Conservation (phyloP, 2,797 vertebrate genomes). For the Ctenosaura bakeri region DNA sequence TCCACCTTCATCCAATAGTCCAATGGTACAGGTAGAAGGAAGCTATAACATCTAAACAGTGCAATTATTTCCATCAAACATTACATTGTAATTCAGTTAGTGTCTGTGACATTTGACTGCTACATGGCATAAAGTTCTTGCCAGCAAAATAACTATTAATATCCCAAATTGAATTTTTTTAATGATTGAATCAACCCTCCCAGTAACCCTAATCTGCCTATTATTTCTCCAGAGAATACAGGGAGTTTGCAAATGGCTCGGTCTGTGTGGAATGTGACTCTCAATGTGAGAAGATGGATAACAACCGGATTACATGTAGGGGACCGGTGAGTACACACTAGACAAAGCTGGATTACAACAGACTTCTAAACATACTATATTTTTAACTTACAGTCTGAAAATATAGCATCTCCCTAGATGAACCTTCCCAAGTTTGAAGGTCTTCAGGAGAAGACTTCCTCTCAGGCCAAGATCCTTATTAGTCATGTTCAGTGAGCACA, state of each 20-base stretch:
- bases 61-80: not conserved
- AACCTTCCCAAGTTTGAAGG: too few relatives aligned
- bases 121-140: not conserved
- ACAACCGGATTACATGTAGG: slow-evolving; percentile 88
- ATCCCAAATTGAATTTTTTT: not conserved
- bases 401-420: too few relatives aligned
- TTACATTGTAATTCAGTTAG: not conserved
- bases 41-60: not conserved
- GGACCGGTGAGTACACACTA: slow-evolving; percentile 86
- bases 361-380: not conserved
- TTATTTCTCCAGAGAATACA: slow-evolving; percentile 86
- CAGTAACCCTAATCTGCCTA: not conserved
- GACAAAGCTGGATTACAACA: fast-evolving
- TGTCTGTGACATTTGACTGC: not conserved
- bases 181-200: not conserved
- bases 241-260: slow-evolving; percentile 93
- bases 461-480: too few relatives aligned
- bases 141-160: not conserved
- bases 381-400: not conserved
- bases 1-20: not conserved
- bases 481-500: too few relatives aligned
- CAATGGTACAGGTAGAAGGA: not conserved
- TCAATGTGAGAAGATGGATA: slow-evolving; percentile 95
- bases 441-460: too few relatives aligned
- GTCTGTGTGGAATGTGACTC: slow-evolving; percentile 92